Conservation (phyloP, 1,140 invertebrate species). For the Drosophila mauritiana region DNA sequence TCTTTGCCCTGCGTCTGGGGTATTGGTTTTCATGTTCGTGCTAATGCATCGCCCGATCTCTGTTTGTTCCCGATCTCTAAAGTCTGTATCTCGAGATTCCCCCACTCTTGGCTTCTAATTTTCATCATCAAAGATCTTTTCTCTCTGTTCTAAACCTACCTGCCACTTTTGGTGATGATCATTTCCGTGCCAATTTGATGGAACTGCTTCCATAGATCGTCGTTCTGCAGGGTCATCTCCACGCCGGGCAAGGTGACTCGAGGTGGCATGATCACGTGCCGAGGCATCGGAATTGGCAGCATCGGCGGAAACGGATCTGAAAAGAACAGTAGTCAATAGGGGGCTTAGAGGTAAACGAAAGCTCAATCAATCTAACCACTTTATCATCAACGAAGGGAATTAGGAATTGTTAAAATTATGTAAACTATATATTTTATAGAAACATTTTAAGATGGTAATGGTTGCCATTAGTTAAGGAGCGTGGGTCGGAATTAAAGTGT, state of each 20-base stretch:
- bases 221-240: slow-evolving; percentile 90
- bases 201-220: slow-evolving; percentile 98
- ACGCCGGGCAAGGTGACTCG: slow-evolving; percentile 75
- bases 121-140: not conserved
- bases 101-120: not conserved
- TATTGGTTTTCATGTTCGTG: slow-evolving; percentile 72
- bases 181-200: slow-evolving; percentile 98
- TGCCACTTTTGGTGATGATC: slow-evolving; percentile 99
- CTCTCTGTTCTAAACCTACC: slow-evolving; percentile 86
- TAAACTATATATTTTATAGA: too few relatives aligned
- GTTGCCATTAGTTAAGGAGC: not conserved
- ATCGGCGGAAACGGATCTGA: slow-evolving; percentile 80
- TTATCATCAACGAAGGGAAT: too few relatives aligned
- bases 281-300: slow-evolving; percentile 71
- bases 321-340: not conserved
- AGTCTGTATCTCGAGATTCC: not conserved
- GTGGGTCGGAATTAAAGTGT: not conserved
- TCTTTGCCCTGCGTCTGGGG: slow-evolving; percentile 54
- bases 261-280: slow-evolving; percentile 78
- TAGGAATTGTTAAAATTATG: too few relatives aligned
- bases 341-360: not conserved
- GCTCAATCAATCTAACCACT: not conserved
- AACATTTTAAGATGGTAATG: not conserved
- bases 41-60: slow-evolving; percentile 60
- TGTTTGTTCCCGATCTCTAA: slow-evolving; percentile 21